phyloP scores from a whole-genome alignment of 1,140 invertebrate genomes.

The Zaprionus ornatus region DNA sequence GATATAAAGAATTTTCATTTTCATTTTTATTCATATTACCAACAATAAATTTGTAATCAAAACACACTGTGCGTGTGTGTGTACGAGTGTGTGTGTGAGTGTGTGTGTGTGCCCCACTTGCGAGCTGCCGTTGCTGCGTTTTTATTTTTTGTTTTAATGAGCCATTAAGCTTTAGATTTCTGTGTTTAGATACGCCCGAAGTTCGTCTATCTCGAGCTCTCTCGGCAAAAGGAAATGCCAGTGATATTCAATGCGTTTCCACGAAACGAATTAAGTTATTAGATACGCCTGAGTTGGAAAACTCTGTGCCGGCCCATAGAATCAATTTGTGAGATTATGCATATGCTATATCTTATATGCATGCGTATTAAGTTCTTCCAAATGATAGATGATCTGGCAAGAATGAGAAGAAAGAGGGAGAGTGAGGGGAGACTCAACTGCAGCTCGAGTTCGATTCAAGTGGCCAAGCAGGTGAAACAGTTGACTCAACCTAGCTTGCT shows the following conservation, averaged over 20 bases:
- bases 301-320: conserved; percentile 50
- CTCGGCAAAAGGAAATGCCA: conserved; percentile 37
- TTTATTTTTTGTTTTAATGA: conserved; percentile 61
- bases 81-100: background rate
- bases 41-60: conserved; percentile 79
- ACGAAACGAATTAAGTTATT: conserved; percentile 81
- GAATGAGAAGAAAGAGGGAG: background rate
- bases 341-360: background rate
- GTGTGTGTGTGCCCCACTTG: conserved; percentile 27
- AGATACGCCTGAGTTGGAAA: conserved; percentile 63
- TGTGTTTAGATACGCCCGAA: conserved; percentile 73
- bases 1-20: conserved; percentile 64
- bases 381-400: conserved; percentile 18
- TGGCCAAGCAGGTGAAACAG: background rate
- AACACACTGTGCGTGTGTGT: conserved; percentile 19
- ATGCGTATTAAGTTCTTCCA: conserved; percentile 25
- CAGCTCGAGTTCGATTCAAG: background rate
- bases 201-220: conserved; percentile 34
- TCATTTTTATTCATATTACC: conserved; percentile 74
- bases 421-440: background rate
- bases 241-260: conserved; percentile 54
- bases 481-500: background rate
- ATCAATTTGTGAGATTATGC: conserved; percentile 51
- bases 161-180: conserved; percentile 81
- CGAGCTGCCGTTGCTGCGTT: background rate